phyloP scores from a whole-genome alignment of 2,888 invertebrate species.

The Idaea aversata region DNA sequence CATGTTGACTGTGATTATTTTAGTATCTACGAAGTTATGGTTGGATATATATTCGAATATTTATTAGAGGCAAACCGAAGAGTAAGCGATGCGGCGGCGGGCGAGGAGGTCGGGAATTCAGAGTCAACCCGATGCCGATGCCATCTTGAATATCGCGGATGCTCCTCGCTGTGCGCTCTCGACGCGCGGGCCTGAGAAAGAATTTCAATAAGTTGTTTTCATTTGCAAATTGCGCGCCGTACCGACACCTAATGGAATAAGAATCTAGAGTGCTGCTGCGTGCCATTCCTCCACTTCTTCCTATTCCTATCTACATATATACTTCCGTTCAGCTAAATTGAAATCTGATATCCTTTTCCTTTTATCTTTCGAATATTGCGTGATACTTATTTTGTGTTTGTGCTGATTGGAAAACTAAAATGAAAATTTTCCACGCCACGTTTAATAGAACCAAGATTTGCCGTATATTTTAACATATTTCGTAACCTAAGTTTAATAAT shows the following conservation, averaged over 20 bases:
- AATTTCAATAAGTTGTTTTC: conserved; percentile 81
- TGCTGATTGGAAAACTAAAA: background rate
- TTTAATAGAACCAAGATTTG: background rate
- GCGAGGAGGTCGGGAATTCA: conserved; percentile 33
- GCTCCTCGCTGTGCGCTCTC: conserved; percentile 43
- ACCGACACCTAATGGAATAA: conserved; percentile 76
- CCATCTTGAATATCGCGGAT: conserved; percentile 51
- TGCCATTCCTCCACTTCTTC: conserved; percentile 31
- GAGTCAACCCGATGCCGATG: conserved; percentile 43
- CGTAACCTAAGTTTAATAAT: background rate
- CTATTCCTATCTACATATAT: conserved; percentile 9
- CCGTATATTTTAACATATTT: background rate
- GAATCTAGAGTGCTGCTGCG: conserved; percentile 63
- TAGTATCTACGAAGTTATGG: background rate
- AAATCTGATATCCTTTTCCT: conserved; percentile 14
- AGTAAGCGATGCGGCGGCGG: conserved; percentile 8
- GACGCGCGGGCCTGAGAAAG: conserved; percentile 61
- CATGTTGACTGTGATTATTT: background rate
- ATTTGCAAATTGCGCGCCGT: conserved; percentile 77
- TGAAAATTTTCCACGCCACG: background rate
- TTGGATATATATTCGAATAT: conserved; percentile 17
- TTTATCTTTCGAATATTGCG: background rate
- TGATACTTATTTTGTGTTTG: conserved; percentile 7
- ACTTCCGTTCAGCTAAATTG: conserved; percentile 20
- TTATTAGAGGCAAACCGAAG: conserved; percentile 15